A percentile compares a stretch with the other conserved stretches of the same genome.
These are phyloP conservation scores for Ectemnius cavifrons DNA, from an alignment of 2,888 invertebrate genomes.

Conservation along the genomic window DNA sequence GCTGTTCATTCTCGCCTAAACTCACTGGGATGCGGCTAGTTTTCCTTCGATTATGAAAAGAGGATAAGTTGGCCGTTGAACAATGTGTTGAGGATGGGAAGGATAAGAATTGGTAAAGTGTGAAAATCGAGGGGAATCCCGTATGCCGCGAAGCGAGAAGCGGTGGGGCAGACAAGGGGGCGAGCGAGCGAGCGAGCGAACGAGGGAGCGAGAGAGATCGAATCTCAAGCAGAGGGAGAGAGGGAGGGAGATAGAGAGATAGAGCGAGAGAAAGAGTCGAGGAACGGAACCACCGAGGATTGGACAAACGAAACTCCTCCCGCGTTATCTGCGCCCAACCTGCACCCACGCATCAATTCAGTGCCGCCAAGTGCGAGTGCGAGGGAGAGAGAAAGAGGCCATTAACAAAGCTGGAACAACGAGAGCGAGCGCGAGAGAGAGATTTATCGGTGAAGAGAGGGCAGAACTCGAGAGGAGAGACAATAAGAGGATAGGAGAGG, in stretches of 20 bases:
- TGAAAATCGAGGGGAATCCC: background rate
- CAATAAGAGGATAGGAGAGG: conserved; percentile 12
- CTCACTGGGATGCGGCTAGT: background rate
- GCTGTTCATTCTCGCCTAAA: background rate
- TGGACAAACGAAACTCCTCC: conserved; percentile 76
- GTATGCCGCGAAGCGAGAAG: background rate
- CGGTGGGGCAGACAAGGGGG: background rate
- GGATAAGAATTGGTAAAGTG: no score
- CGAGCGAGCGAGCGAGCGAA: conserved; percentile 21
- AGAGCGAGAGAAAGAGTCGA: conserved; percentile 29
- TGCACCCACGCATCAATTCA: conserved; percentile 76
- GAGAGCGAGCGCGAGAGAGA: conserved; percentile 6
- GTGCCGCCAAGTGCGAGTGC: conserved; percentile 21
- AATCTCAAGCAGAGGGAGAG: background rate
- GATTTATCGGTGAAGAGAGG: background rate
- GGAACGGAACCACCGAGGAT: conserved; percentile 71
- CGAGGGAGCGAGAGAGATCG: background rate
- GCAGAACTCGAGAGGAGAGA: background rate
- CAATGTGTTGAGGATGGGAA: no score
- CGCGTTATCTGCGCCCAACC: conserved; percentile 72
- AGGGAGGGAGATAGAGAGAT: conserved; percentile 21
- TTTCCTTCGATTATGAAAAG: no score
- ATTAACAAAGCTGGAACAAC: conserved; percentile 5
- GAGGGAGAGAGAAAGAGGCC: conserved; percentile 20
- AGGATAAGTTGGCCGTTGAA: no score